Conservation (phyloP, 2,797 vertebrate species). For the Ispidina lecontei region DNA sequence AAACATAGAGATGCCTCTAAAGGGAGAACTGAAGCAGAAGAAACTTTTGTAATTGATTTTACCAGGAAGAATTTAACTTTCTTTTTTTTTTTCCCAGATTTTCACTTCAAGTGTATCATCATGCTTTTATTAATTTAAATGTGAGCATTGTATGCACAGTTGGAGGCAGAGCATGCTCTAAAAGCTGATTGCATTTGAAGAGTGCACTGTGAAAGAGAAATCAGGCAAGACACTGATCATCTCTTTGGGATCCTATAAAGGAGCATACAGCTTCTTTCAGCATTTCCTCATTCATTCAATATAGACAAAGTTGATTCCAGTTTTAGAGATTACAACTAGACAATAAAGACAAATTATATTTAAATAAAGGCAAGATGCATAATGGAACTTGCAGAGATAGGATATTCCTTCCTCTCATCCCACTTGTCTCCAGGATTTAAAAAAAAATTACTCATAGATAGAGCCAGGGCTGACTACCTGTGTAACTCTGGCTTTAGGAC, state of each 20-base stretch:
- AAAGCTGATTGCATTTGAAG: slow-evolving; percentile 27
- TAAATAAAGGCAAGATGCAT: not conserved
- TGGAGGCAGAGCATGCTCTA: slow-evolving; percentile 1
- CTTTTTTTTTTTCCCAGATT: not conserved
- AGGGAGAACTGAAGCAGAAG: not conserved
- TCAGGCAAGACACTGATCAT: not conserved
- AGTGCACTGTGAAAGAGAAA: slow-evolving; percentile 31
- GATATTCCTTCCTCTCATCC: not conserved
- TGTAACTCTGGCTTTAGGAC: not conserved
- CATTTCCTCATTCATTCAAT: not conserved
- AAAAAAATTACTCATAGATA: not conserved
- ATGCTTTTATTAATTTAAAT: slow-evolving; percentile 18
- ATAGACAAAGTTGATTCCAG: not conserved
- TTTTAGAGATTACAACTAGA: not conserved
- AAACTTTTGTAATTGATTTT: not conserved
- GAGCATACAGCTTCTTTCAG: not conserved
- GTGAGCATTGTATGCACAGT: not conserved
- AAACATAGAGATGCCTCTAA: not conserved
- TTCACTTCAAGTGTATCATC: slow-evolving; percentile 5
- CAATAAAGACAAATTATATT: not conserved
- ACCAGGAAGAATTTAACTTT: not conserved
- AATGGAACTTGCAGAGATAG: not conserved
- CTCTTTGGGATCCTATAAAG: slow-evolving; percentile 5
- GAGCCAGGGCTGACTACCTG: not conserved
- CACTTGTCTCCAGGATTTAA: not conserved